Base-by-base conservation (phyloP, 2,797 vertebrate genomes). In the Ctenopoma multispine region DNA sequence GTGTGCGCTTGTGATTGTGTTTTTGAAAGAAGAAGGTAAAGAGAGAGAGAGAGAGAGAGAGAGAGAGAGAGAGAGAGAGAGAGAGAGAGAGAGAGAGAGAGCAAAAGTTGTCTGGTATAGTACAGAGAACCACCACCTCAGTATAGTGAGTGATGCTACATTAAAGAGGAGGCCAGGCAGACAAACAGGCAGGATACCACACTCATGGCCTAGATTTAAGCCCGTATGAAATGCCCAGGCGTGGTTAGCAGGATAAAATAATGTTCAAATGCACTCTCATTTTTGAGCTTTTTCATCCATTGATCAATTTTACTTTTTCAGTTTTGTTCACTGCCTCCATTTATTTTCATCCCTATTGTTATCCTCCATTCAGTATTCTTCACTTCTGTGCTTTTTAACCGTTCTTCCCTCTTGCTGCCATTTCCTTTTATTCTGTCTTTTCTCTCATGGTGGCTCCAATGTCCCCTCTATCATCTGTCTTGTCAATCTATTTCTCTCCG, bases 71-170 rank as follows among this genome's bases (percentile, higher is more conserved):
- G n/a, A 40, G 36, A 18, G 64, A 53, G 24, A 12, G 63, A 34
- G 46, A 47, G 13, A 9, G 63, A 53, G 49, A 47, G n/a, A 3
- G 61, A 51, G 41, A 63, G 47, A 36, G 48, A 54, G 57, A 3
- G 56, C 71, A 66, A 84, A 77, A 82, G 73, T 83, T 79, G 85
- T 80, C 79, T 57, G 55, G 74, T 89, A 87, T 83, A 82, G 85
- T 89, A 71, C 23, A 73, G 76, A 87, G 80, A 90, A 87, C 65
- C 81, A 90, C 89, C 78, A 86, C 82, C 82, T 92, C 90, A 93
- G 89, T 34, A 31, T 89, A 91, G 69, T 65, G 82, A 86, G 58
- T 79, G 81, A 88, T 76, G 87, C 74, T 55, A 81, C 81, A 78
- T 83, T 78, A 66, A 79, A 70, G 75, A 73, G 40, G 68, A 90